Percentiles rank a stretch among this genome's conserved stretches.
Evolutionary conservation across 1,140 invertebrate genomes (phyloP).

Genomic region (Laodelphax striatellus): DNA sequence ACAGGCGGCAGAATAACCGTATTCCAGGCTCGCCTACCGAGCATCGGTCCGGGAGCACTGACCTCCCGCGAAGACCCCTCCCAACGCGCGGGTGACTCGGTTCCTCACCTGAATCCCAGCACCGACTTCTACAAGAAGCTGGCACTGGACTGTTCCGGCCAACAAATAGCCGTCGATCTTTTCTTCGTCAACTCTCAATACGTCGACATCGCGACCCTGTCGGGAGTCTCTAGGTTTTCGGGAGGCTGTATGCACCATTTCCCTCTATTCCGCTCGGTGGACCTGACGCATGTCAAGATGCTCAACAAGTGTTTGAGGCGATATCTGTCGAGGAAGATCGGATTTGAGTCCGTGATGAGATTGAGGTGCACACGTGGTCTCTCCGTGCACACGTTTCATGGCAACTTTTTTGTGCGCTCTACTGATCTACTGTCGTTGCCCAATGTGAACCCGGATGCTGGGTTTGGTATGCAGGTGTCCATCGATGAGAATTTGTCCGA

Average conservation of each 20-base stretch:
- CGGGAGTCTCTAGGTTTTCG: conserved; percentile 89
- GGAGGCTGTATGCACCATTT: conserved; percentile 90
- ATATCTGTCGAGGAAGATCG: conserved; percentile 93
- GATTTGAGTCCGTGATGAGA: conserved; percentile 98
- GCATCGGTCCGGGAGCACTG: conserved; percentile 77
- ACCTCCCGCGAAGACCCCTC: conserved; percentile 78
- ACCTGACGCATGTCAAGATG: conserved; percentile 54
- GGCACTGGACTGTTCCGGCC: conserved; percentile 89
- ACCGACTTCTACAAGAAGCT: conserved; percentile 98
- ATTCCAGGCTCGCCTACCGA: conserved; percentile 85
- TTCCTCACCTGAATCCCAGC: conserved; percentile 77
- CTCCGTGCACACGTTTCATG: conserved; percentile 95
- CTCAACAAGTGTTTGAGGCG: conserved; percentile 71
- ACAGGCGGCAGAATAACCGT: conserved; percentile 92
- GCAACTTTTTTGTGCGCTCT: conserved; percentile 97
- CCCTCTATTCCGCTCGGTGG: conserved; percentile 71
- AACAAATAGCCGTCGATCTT: conserved; percentile 92
- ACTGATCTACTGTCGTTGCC: conserved; percentile 93
- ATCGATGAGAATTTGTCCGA: conserved; percentile 88
- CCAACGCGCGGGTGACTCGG: conserved; percentile 64
- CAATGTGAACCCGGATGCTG: conserved; percentile 96
- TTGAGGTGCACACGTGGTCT: conserved; percentile 88
- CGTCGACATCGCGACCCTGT: conserved; percentile 85
- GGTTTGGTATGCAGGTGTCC: conserved; percentile 94
- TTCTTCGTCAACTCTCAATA: conserved; percentile 91